Evolutionary conservation across 2,113 vertebrate genomes (phyloP).

Genomic region (Coracopsis vasa): DNA sequence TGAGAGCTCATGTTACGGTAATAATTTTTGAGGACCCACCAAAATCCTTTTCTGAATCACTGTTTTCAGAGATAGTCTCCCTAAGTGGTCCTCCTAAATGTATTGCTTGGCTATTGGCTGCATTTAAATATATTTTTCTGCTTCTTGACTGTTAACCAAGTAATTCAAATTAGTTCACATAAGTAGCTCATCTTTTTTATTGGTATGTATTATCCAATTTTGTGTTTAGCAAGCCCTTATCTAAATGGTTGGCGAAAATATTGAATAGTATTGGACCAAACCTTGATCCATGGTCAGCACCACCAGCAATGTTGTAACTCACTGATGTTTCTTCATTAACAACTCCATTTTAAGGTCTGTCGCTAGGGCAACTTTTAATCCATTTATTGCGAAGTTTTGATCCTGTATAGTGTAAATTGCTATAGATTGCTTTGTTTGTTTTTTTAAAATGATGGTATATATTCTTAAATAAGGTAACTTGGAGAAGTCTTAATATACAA

Average conservation of each 20-base stretch:
- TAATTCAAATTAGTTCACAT: neutral
- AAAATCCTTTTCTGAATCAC: neutral
- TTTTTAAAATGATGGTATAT: neutral
- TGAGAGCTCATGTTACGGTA: neutral
- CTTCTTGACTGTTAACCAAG: neutral
- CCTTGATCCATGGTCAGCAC: neutral
- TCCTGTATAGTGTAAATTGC: neutral
- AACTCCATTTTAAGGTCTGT: neutral
- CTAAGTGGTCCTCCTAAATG: neutral
- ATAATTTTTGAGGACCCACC: neutral
- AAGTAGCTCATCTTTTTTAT: neutral
- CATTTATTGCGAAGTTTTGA: neutral
- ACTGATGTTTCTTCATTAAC: neutral
- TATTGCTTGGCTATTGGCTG: neutral
- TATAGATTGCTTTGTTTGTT: neutral
- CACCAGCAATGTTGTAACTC: neutral
- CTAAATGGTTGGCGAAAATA: neutral
- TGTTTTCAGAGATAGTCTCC: neutral
- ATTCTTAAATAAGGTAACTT: neutral
- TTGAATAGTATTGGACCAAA: neutral
- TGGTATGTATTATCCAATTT: neutral
- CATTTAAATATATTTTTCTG: neutral
- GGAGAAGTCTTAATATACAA: neutral
- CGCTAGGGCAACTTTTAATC: neutral
- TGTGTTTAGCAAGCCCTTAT: neutral